These are phyloP conservation scores for Tragelaphus imberbis DNA, from an alignment of 2,113 vertebrate species.

Conservation along the genomic window DNA sequence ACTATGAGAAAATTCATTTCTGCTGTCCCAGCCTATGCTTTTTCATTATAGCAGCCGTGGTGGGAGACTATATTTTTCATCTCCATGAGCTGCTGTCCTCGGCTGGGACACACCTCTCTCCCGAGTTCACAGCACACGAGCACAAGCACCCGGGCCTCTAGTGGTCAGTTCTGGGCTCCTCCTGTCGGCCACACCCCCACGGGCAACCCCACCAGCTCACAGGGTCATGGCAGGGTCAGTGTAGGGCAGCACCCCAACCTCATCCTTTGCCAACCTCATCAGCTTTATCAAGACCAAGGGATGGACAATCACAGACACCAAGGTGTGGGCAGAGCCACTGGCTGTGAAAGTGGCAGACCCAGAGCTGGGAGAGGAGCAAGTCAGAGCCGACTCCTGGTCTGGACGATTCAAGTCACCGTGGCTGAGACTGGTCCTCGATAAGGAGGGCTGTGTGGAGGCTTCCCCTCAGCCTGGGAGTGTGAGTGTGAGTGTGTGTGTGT, in stretches of 20 bases:
- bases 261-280: too few relatives aligned
- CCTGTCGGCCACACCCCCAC: neutral
- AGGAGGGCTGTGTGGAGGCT: neutral
- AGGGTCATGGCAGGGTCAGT: neutral
- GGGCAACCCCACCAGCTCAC: neutral
- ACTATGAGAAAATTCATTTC: neutral
- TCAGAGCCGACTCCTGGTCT: neutral
- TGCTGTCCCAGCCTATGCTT: neutral
- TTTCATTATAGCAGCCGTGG: neutral
- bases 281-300: neutral
- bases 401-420: neutral
- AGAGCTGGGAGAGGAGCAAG: neutral
- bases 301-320: too few relatives aligned
- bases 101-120: neutral
- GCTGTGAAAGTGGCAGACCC: neutral
- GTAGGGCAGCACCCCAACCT: rapidly evolving
- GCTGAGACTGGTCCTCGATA: neutral
- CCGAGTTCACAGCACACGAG: neutral
- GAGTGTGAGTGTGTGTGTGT: neutral
- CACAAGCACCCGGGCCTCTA: neutral
- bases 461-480: neutral
- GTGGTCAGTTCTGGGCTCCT: neutral
- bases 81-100: rapidly evolving
- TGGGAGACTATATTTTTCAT: rapidly evolving
- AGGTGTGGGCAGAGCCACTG: rapidly evolving